A percentile compares a stretch with the other conserved stretches of the same genome.
These are phyloP conservation scores for Zoanthus sansibaricus DNA, from an alignment of 92 coral and sea anemone genomes.

Conservation along the genomic window DNA sequence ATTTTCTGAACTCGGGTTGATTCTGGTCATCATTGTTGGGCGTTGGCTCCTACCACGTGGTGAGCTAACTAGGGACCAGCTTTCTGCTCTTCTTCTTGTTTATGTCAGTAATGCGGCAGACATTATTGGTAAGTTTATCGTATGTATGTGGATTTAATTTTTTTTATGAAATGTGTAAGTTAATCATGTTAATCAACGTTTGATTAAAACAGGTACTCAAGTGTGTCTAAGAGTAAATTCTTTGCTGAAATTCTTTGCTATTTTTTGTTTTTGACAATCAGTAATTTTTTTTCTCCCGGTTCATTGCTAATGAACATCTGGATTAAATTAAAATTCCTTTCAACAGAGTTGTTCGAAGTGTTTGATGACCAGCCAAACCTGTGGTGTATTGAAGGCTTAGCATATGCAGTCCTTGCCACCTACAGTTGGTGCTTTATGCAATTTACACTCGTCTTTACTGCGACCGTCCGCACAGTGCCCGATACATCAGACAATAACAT, in stretches of 20 bases:
- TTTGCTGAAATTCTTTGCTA: no score
- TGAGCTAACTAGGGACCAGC: constrained; percentile 97
- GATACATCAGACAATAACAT: constrained; percentile 33
- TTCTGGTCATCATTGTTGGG: constrained; percentile 86
- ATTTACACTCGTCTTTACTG: constrained; percentile 92
- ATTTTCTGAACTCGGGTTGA: constrained; percentile 93
- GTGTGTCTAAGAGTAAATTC: no score
- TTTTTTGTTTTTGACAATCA: no score
- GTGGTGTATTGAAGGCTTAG: constrained; percentile 83
- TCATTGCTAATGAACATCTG: no score
- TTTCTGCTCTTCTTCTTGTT: constrained; percentile 88
- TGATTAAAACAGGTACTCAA: no score
- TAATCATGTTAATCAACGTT: no score
- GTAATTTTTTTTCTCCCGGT: no score
- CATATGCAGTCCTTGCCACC: constrained; percentile 84
- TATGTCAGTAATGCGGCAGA: constrained; percentile 99
- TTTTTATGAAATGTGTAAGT: no score
- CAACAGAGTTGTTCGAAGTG: constrained; percentile 92
- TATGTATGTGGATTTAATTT: no score
- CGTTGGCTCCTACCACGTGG: constrained; percentile 99
- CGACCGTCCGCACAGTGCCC: constrained; percentile 94
- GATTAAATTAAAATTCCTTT: not conserved
- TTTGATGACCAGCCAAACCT: constrained; percentile 79
- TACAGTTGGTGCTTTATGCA: constrained; percentile 98
- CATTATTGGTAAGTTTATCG: constrained; percentile 84